A percentile compares a stretch with the other conserved stretches of the same genome.
phyloP scores from a whole-genome alignment of 2,797 vertebrate genomes.

The Epinephelus awoara region DNA sequence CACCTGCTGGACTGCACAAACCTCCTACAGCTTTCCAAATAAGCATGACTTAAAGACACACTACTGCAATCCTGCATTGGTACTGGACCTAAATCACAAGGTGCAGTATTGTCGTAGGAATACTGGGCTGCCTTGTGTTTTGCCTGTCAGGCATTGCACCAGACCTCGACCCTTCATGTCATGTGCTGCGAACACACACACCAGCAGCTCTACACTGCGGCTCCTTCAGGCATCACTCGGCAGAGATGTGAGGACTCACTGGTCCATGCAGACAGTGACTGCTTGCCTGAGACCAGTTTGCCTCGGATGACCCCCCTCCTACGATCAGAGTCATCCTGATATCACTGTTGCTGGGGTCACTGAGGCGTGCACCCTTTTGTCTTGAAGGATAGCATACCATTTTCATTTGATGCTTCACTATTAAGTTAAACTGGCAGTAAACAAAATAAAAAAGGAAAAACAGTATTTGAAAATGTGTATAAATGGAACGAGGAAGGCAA shows the following conservation, averaged over 20 bases:
- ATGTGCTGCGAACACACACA: not conserved
- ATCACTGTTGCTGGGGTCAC: slow-evolving; percentile 12
- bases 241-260: slow-evolving; percentile 11
- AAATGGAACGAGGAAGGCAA: not conserved
- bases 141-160: not conserved
- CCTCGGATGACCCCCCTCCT: not conserved
- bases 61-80: no score
- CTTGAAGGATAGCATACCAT: not conserved
- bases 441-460: not conserved
- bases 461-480: not conserved
- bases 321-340: slow-evolving; percentile 33
- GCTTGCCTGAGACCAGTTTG: slow-evolving; percentile 37
- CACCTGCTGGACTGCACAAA: no score
- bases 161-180: not conserved
- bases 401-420: not conserved
- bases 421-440: slow-evolving; percentile 4
- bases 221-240: slow-evolving; percentile 24
- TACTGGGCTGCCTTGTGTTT: not conserved
- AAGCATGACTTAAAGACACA: not conserved
- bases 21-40: no score
- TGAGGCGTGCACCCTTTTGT: slow-evolving; percentile 8
- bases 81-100: not conserved
- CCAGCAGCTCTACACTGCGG: not conserved
- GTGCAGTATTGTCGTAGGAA: not conserved
- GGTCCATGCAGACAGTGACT: slow-evolving; percentile 24